Evolutionary conservation across 2,113 vertebrate genomes (phyloP).

Genomic region (Poecile atricapillus): DNA sequence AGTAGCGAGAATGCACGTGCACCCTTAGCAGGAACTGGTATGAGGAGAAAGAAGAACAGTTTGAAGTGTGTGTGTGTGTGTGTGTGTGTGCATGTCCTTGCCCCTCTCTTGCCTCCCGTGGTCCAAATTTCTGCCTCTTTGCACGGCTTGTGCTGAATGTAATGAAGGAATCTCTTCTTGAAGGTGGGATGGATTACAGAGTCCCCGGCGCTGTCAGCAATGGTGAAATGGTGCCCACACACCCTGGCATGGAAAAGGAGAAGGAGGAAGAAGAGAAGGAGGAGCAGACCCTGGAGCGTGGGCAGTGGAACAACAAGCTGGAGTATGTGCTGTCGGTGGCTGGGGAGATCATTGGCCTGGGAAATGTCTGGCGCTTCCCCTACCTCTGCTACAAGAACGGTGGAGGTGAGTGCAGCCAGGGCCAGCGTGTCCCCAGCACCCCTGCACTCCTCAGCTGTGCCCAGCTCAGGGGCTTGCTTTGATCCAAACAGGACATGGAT

Average conservation of each 20-base stretch:
- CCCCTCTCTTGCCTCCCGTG: not conserved
- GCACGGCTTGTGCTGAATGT: not conserved
- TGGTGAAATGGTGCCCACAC: conserved; percentile 65
- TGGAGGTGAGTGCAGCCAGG: conserved; percentile 79
- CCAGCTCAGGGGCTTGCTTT: not conserved
- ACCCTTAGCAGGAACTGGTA: not conserved
- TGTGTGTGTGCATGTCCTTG: not conserved
- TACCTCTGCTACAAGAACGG: conserved; percentile 97
- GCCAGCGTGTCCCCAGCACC: not conserved
- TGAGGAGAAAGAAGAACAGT: not conserved
- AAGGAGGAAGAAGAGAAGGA: conserved; percentile 60
- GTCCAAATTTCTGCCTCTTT: not conserved
- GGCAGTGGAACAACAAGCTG: conserved; percentile 90
- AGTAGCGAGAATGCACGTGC: not conserved
- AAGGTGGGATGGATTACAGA: conserved; percentile 78
- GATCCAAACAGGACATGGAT: accelerated
- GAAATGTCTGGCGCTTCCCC: conserved; percentile 93
- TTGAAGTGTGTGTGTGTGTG: not conserved
- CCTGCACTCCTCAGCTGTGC: not conserved
- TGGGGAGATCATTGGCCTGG: conserved; percentile 90
- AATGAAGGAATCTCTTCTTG: conserved; percentile 16
- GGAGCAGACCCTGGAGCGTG: conserved; percentile 74
- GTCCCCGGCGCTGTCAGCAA: conserved; percentile 70
- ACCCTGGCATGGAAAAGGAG: conserved; percentile 57
- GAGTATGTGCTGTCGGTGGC: conserved; percentile 89